phyloP scores from a whole-genome alignment of 2,888 invertebrate species.

The Nomada ruficornis region DNA sequence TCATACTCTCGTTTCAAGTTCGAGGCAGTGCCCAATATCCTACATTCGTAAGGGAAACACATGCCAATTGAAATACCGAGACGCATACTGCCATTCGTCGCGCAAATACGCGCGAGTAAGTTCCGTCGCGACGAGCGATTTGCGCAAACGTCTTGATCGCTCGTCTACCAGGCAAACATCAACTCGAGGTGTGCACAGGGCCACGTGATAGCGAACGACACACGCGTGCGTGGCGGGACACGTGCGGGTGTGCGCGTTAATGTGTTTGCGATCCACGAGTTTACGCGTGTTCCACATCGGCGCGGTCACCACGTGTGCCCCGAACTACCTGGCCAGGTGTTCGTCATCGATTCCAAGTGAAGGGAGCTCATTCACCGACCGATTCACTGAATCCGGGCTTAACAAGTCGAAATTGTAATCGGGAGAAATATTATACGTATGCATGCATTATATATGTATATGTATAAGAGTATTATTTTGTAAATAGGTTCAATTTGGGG shows the following conservation, averaged over 20 bases:
- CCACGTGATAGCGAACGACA: conserved; percentile 37
- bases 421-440: too few relatives aligned
- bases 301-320: neutral
- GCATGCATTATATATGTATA: too few relatives aligned
- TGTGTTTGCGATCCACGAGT: too few relatives aligned
- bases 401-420: too few relatives aligned
- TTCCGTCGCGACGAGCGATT: conserved; percentile 73
- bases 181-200: conserved; percentile 35
- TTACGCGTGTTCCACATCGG: neutral
- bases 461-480: too few relatives aligned
- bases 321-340: neutral
- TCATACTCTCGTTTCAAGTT: too few relatives aligned
- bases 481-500: too few relatives aligned
- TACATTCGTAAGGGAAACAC: too few relatives aligned
- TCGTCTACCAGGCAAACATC: conserved; percentile 78
- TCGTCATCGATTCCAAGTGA: too few relatives aligned
- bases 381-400: too few relatives aligned
- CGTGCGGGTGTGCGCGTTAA: neutral
- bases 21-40: too few relatives aligned
- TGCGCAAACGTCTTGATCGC: conserved; percentile 83
- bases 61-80: neutral
- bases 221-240: conserved; percentile 46
- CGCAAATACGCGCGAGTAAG: conserved; percentile 47
- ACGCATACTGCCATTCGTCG: conserved; percentile 16
- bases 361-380: too few relatives aligned